Evolutionary conservation across 2,113 vertebrate species (phyloP).

Genomic region (Eidolon helvum): DNA sequence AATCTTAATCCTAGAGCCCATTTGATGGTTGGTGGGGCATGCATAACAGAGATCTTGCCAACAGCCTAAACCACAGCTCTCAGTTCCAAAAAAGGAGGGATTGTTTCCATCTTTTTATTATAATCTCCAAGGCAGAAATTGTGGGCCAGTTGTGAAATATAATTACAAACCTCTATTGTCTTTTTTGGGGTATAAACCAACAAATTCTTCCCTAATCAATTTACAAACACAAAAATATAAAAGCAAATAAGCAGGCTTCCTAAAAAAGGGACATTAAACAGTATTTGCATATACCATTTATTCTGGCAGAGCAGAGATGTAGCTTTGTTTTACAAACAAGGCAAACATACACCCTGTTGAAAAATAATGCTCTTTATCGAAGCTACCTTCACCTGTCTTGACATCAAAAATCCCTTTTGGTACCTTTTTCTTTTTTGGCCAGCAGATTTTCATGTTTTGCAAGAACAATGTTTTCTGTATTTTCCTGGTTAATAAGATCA

Average conservation of each 20-base stretch:
- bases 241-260: conserved; percentile 16
- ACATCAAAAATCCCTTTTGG: not conserved
- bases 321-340: not conserved
- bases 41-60: conserved; percentile 5
- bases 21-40: conserved; percentile 5
- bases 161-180: conserved; percentile 53
- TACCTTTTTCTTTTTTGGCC: not conserved
- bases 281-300: not conserved
- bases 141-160: not conserved
- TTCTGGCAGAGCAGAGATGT: not conserved
- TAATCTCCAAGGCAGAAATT: conserved; percentile 16
- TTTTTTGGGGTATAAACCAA: conserved; percentile 24
- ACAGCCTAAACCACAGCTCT: conserved; percentile 19
- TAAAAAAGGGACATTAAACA: not conserved
- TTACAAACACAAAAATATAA: conserved; percentile 41
- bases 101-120: not conserved
- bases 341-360: not conserved
- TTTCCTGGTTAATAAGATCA: not conserved
- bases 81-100: not conserved
- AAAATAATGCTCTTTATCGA: not conserved
- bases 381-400: not conserved
- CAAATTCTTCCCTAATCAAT: conserved; percentile 25
- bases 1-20: conserved; percentile 43
- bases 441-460: not conserved
- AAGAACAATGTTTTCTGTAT: not conserved